A percentile compares a stretch with the other conserved stretches of the same genome.
Conservation (phyloP, 2,888 invertebrate species). For the Anodontia alba region DNA sequence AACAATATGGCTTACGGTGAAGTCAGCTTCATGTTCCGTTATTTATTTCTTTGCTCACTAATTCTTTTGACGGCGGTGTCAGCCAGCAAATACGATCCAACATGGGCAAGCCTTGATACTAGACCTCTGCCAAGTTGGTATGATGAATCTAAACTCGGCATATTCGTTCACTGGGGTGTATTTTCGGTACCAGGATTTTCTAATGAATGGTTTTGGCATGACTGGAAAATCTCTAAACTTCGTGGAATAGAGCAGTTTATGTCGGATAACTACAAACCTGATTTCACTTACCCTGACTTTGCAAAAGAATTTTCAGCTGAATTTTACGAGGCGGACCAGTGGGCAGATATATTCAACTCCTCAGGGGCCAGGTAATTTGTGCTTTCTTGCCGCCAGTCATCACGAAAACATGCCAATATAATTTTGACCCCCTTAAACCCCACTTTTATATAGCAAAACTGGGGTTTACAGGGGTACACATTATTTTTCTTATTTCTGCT, state of each 20-base stretch:
- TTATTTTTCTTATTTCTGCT: too few relatives aligned
- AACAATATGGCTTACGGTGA: not conserved
- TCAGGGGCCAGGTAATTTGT: constrained; percentile 95
- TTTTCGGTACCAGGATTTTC: constrained; percentile 95
- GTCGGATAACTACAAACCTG: constrained; percentile 92
- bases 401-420: too few relatives aligned
- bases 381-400: too few relatives aligned
- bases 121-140: constrained; percentile 95
- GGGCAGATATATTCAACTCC: constrained; percentile 92
- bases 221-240: constrained; percentile 2
- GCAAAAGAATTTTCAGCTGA: constrained; percentile 93
- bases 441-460: too few relatives aligned
- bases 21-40: not conserved
- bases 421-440: too few relatives aligned
- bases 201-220: constrained; percentile 85
- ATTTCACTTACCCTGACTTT: constrained; percentile 96
- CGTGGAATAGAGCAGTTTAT: constrained; percentile 88
- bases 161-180: constrained; percentile 97
- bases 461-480: too few relatives aligned
- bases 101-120: constrained; percentile 93
- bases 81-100: constrained; percentile 86
- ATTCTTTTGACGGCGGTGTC: not conserved
- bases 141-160: constrained; percentile 95
- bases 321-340: constrained; percentile 92
- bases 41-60: not conserved